Conservation (phyloP, 2,888 invertebrate species). For the Galerucella pusilla region DNA sequence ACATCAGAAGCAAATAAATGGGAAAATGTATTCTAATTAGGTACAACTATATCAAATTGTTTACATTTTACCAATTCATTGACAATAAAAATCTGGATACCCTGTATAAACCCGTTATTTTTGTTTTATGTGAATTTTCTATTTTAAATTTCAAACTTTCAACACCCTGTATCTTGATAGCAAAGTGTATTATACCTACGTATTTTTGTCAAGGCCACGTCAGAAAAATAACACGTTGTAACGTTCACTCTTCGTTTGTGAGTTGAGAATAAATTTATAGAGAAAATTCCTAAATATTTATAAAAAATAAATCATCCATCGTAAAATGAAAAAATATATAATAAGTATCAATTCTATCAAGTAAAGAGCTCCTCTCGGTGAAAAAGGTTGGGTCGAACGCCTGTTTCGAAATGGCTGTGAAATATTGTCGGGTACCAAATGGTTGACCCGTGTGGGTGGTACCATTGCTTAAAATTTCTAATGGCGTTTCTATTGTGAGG, state of each 20-base stretch:
- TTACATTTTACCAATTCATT: too few relatives aligned
- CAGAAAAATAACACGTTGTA: constrained; percentile 33
- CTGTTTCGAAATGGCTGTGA: constrained; percentile 29
- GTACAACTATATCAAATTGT: too few relatives aligned
- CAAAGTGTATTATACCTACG: constrained; percentile 22
- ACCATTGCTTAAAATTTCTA: constrained; percentile 32
- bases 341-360: not conserved
- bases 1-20: too few relatives aligned
- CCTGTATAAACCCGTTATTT: too few relatives aligned
- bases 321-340: not conserved
- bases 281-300: too few relatives aligned
- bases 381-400: constrained; percentile 18
- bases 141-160: too few relatives aligned
- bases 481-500: constrained; percentile 26
- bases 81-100: too few relatives aligned
- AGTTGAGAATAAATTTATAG: not conserved
- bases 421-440: constrained; percentile 31
- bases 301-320: too few relatives aligned
- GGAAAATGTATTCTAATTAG: too few relatives aligned
- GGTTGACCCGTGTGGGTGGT: constrained; percentile 31
- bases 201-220: constrained; percentile 42
- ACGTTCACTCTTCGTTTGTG: not conserved
- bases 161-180: too few relatives aligned
- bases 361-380: not conserved
- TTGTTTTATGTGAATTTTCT: too few relatives aligned